These are phyloP conservation scores for Monopterus albus DNA, from an alignment of 2,113 vertebrate genomes.

Conservation along the genomic window DNA sequence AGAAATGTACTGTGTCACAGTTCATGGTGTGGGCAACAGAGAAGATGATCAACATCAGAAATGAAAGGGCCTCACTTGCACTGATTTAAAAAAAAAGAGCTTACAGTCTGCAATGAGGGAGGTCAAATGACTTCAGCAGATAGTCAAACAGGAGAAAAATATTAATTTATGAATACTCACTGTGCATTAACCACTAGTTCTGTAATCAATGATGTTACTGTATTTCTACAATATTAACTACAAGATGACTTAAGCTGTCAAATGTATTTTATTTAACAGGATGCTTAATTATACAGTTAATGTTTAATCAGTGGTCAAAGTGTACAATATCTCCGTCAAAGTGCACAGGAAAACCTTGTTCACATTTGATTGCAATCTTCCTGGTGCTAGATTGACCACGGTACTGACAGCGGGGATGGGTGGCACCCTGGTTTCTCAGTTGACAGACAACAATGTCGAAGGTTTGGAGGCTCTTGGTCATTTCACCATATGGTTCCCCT, in stretches of 20 bases:
- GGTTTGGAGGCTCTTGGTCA: constrained; percentile 30
- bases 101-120: no score
- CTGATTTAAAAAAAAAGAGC: no score
- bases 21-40: background rate
- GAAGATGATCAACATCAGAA: no score
- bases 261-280: constrained; percentile 9
- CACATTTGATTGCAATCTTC: constrained; percentile 20
- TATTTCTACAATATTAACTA: no score
- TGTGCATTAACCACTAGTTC: no score
- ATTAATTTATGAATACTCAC: no score
- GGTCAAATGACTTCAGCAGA: no score
- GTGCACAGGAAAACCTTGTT: constrained; percentile 37
- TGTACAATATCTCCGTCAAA: constrained; percentile 7
- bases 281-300: rapidly evolving
- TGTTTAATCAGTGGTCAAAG: constrained; percentile 8
- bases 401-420: constrained; percentile 31
- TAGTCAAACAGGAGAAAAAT: no score
- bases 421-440: background rate
- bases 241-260: background rate
- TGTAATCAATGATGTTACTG: no score
- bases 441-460: constrained; percentile 44
- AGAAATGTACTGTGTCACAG: background rate
- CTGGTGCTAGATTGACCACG: background rate
- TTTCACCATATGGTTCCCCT: background rate
- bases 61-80: no score